Evolutionary conservation across 1,140 invertebrate species (phyloP).

Genomic region (Aplysia californica): DNA sequence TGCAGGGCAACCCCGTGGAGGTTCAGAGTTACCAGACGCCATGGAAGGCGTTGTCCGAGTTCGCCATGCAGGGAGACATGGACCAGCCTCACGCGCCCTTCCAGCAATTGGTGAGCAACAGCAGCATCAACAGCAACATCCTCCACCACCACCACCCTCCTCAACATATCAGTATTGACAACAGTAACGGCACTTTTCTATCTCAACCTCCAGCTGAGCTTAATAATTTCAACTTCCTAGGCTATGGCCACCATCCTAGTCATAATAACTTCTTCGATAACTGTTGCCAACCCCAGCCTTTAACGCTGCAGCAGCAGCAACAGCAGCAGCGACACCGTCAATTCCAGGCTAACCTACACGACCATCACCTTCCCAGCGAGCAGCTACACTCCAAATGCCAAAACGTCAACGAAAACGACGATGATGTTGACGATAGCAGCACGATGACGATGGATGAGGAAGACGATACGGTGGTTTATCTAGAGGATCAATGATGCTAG

Average conservation of each 20-base stretch:
- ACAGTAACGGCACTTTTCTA: neutral
- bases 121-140: neutral
- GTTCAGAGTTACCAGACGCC: conserved; percentile 95
- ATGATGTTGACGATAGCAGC: conserved; percentile 16
- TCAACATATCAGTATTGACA: conserved; percentile 1
- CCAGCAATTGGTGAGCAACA: conserved; percentile 88
- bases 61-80: conserved; percentile 92
- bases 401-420: too few relatives aligned
- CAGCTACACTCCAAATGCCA: too few relatives aligned
- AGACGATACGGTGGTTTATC: conserved; percentile 44
- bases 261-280: neutral
- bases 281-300: neutral
- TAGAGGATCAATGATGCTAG: conserved; percentile 36
- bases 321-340: neutral
- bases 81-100: conserved; percentile 89
- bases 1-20: conserved; percentile 73
- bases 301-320: conserved; percentile 5
- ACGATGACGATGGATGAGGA: conserved; percentile 37
- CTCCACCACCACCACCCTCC: neutral
- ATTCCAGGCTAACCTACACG: too few relatives aligned
- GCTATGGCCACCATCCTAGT: neutral
- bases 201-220: neutral
- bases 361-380: too few relatives aligned
- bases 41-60: conserved; percentile 96
- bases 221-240: conserved; percentile 6